Conservation (phyloP, 2,797 vertebrate species). For the Eulemur rubriventer region DNA sequence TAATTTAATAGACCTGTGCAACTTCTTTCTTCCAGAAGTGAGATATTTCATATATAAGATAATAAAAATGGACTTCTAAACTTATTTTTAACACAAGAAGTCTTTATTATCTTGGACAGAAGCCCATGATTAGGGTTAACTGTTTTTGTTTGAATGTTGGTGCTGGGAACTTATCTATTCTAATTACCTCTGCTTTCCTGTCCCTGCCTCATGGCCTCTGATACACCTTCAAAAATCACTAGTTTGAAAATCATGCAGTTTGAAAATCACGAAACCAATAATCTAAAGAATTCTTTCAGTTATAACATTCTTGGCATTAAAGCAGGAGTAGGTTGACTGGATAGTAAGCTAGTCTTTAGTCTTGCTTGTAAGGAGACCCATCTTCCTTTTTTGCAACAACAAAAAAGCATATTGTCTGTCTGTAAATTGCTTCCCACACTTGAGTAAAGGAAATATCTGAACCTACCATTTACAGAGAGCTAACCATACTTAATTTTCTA, state of each 20-base stretch:
- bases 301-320: not conserved
- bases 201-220: not conserved
- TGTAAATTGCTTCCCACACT: not conserved
- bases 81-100: not conserved
- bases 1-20: not conserved
- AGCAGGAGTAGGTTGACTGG: not conserved
- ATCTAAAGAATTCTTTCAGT: not conserved
- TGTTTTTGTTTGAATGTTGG: not conserved
- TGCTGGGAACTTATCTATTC: not conserved
- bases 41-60: not conserved
- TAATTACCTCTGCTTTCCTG: not conserved
- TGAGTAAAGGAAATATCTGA: not conserved
- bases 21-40: not conserved
- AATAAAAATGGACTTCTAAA: constrained; percentile 5
- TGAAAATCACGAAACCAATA: not conserved
- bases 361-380: not conserved
- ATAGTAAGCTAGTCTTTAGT: not conserved
- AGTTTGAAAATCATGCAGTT: not conserved
- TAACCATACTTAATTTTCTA: not conserved
- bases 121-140: not conserved
- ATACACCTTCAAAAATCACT: not conserved
- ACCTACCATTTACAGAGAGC: not conserved
- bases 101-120: not conserved
- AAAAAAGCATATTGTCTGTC: not conserved
- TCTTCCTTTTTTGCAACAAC: not conserved